Evolutionary conservation across 2,113 vertebrate genomes (phyloP), one percentile per base, ranked within the genome.

Genomic region (Bombycilla garrulus): DNA sequence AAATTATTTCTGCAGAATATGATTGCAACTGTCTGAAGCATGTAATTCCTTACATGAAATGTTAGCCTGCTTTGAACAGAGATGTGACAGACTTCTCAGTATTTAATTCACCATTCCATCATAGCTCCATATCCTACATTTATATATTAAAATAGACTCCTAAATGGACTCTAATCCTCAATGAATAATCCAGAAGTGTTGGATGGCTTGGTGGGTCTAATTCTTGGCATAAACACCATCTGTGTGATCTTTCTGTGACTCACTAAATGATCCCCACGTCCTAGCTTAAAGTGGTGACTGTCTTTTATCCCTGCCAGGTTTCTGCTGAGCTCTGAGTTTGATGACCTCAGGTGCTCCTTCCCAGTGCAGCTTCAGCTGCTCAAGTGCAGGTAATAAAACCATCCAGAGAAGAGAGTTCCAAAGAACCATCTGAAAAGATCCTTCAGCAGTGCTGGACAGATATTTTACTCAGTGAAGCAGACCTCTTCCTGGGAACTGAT

Each of bases 1-100:
- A 87, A 94, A 83, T 95, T 95, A 93, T 95, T 97, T 94, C 69
- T 93, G 88, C 94, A 93, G 78, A 91, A 94, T 84, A 95, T 95
- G 86, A 94, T 92, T 97, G 90, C 82, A 94, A 88, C 78, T 93
- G 86, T 95, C 91, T 96, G 78, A 96, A 90, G 67, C 86, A 38
- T 93, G 92, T 91, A 94, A 93, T 92, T 82, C 79, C 82, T 92
- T 93, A 96, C 85, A 90, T 95, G 90, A 96, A 96, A 96, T 33
- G 42, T 91, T 84, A 74, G 91, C 67, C 48, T 86, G 67, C 90
- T 96, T 92, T 92, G 95, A 96, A 92, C 44, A 87, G 62, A 93
- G 85, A 91, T 91, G 79, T 83, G 78, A 83, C 81, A 88, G 70
- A 85, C 66, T 84, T 58, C 58, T 81, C 71, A 56, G 45, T 83